Evolutionary conservation across 2,888 invertebrate genomes (phyloP), one percentile per base, ranked within the genome.

Genomic region (Chironomus riparius): DNA sequence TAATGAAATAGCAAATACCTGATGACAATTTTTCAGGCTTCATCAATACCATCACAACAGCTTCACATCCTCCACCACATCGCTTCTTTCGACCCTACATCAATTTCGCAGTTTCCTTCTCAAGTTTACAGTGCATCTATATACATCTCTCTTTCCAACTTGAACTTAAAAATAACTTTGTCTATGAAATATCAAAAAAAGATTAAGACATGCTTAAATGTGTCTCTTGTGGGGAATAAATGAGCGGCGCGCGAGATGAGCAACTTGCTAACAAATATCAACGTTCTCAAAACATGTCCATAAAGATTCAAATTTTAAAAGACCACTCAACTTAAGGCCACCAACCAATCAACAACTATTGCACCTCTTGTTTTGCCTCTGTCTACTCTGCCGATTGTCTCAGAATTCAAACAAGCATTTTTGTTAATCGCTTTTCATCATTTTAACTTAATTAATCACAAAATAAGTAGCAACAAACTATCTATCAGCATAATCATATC

Each of bases 11-110:
- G 62, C 22, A 50, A 22, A 50, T 56, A 62, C 61, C 71, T 71
- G 50, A 56, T 72, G 72, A 72, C 47, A 70, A 72, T 56, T 72
- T 72, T 72, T 56, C 72, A 72, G 72, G 72, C 61, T 21, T 21
- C 65, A 72, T 56, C 72, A 62, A 72, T 50, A 70, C 56, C 22
- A 50, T 50, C 22, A 48, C 70, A 50, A 70, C 70, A 70, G 47
- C 70, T 6, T 13, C 61, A 72, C 72, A 72, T 61, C 62, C 24
- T 72, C 56, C 56, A 56, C 56, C 4, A 56, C 56, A 72, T 72
- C 72, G 72, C 72, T 72, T 72, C 62, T 47, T 18, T 70, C 70
- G 70, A 18, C 47, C 48, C 48, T 72, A 28, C 72, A 72, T 50
- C 72, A 56, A 56, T 56, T 56, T 56, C 56, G 56, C 56, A 56